A percentile compares a stretch with the other conserved stretches of the same genome.
Conservation (phyloP, 2,888 invertebrate species). For the Chesias legatella region DNA sequence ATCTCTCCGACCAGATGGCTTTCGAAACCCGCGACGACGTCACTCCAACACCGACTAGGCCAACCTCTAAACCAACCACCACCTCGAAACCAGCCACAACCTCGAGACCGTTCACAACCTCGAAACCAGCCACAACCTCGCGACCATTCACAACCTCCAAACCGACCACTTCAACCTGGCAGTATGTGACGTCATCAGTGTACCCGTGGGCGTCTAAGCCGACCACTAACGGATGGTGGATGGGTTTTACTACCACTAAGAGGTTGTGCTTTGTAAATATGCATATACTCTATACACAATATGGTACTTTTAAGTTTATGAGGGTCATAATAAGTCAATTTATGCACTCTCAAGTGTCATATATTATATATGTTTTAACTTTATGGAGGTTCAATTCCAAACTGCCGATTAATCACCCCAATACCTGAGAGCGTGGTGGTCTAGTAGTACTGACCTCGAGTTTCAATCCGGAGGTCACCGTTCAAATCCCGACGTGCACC, state of each 20-base stretch:
- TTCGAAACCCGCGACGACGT: conserved; percentile 65
- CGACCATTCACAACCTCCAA: conserved; percentile 25
- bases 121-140: conserved; percentile 21
- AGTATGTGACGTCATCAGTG: conserved; percentile 38
- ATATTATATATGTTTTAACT: too few relatives aligned
- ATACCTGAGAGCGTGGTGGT: too few relatives aligned
- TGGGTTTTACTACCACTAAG: conserved; percentile 39
- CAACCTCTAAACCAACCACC: conserved; percentile 24
- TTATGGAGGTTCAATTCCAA: too few relatives aligned
- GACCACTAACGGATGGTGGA: conserved; percentile 46
- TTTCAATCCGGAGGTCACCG: too few relatives aligned
- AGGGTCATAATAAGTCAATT: too few relatives aligned
- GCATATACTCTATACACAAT: neutral
- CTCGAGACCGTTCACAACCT: conserved; percentile 25
- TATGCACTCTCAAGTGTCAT: too few relatives aligned
- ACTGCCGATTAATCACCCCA: too few relatives aligned
- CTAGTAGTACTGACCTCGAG: too few relatives aligned
- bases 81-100: conserved; percentile 27
- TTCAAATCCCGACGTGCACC: too few relatives aligned
- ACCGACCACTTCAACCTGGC: conserved; percentile 24
- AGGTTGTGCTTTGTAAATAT: conserved; percentile 47
- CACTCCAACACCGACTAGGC: conserved; percentile 29
- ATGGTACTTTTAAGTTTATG: too few relatives aligned
- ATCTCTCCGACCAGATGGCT: conserved; percentile 82
- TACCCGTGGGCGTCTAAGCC: conserved; percentile 15